Evolutionary conservation across 2,888 invertebrate genomes (phyloP).

Genomic region (Sylvicola cinctus): DNA sequence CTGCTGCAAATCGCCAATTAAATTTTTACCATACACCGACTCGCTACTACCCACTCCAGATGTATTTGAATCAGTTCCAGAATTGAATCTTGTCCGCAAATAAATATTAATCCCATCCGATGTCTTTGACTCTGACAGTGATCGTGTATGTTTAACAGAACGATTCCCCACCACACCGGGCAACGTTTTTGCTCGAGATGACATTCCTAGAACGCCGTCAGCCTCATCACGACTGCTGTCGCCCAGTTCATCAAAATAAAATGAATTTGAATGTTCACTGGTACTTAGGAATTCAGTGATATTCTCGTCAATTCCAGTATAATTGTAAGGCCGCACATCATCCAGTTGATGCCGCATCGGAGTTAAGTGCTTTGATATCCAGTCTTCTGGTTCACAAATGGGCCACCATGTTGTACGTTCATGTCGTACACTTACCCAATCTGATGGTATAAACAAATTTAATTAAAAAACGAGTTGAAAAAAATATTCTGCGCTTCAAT

Average conservation of each 20-base stretch:
- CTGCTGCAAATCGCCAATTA: slow-evolving; percentile 43
- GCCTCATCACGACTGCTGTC: slow-evolving; percentile 16
- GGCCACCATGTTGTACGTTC: slow-evolving; percentile 60
- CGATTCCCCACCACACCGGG: slow-evolving; percentile 27
- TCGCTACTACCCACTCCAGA: slow-evolving; percentile 69
- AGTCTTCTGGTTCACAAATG: slow-evolving; percentile 44
- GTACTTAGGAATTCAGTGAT: slow-evolving; percentile 18
- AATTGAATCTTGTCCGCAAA: slow-evolving; percentile 30
- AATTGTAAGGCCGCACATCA: slow-evolving; percentile 23
- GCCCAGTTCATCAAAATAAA: slow-evolving; percentile 15
- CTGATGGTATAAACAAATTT: slow-evolving; percentile 17
- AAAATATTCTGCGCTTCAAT: slow-evolving; percentile 9
- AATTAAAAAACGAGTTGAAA: background rate
- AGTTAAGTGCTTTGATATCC: slow-evolving; percentile 25
- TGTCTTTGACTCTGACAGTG: slow-evolving; percentile 47
- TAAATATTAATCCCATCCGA: slow-evolving; percentile 30
- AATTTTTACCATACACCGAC: slow-evolving; percentile 33
- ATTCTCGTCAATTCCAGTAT: slow-evolving; percentile 22
- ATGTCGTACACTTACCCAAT: slow-evolving; percentile 58
- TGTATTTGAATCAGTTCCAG: slow-evolving; percentile 55
- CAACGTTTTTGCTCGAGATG: slow-evolving; percentile 27
- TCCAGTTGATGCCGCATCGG: slow-evolving; percentile 26
- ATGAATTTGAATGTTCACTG: slow-evolving; percentile 20
- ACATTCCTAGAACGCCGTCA: slow-evolving; percentile 7
- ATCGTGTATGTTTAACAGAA: slow-evolving; percentile 34